phyloP scores from a whole-genome alignment of 2,113 vertebrate species.

The Todiramphus chloris region DNA sequence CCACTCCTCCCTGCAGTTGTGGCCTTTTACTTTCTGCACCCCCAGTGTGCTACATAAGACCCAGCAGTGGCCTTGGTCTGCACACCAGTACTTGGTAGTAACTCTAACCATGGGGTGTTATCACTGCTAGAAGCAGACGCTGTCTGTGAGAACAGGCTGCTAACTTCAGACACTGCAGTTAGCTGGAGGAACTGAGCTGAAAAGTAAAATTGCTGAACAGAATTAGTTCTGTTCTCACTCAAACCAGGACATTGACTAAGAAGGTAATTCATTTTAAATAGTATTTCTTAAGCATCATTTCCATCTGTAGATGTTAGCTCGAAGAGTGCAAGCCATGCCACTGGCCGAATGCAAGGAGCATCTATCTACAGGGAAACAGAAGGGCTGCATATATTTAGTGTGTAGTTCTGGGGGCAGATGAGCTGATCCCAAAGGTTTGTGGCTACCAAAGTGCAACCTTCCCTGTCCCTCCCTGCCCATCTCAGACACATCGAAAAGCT shows the following conservation, averaged over 20 bases:
- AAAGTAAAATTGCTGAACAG: no score
- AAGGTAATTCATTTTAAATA: not conserved
- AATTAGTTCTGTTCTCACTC: no score
- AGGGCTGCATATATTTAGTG: not conserved
- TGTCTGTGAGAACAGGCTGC: no score
- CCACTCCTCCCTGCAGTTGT: no score
- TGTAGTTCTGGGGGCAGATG: not conserved
- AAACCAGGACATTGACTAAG: not conserved
- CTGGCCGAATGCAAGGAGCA: not conserved
- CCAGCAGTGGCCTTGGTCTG: no score
- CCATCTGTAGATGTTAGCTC: not conserved
- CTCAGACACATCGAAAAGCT: not conserved
- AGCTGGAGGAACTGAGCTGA: no score
- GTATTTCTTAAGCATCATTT: not conserved
- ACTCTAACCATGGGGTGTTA: no score
- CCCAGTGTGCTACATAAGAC: no score
- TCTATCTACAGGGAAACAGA: not conserved
- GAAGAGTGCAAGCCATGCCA: not conserved
- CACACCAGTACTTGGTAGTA: no score
- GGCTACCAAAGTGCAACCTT: not conserved
- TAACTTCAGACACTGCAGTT: no score
- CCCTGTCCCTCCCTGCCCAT: not conserved
- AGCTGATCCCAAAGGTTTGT: not conserved
- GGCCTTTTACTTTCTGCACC: no score
- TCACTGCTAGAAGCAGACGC: no score